Evolutionary conservation across 2,113 vertebrate genomes (phyloP).

Genomic region (Melanotaenia duboulayi): DNA sequence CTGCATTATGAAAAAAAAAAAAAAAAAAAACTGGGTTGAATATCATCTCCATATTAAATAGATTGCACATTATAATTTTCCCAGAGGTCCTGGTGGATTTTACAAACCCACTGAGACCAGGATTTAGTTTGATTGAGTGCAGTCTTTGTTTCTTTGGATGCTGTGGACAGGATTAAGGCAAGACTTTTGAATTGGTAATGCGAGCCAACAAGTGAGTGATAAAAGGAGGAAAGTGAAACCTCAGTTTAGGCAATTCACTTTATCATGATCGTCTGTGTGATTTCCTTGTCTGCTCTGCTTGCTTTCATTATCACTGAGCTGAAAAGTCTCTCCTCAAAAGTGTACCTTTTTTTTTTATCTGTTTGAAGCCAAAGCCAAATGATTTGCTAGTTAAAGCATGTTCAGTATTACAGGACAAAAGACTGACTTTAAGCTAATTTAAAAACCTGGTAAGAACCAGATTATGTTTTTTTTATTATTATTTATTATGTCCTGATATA

Average conservation of each 20-base stretch:
- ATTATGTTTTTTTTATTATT: no score
- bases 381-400: background rate
- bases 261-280: conserved; percentile 47
- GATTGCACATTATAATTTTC: conserved; percentile 48
- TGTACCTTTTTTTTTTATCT: conserved; percentile 39
- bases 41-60: conserved; percentile 59
- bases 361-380: conserved; percentile 15
- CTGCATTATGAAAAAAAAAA: background rate
- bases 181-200: conserved; percentile 70
- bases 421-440: no score
- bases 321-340: conserved; percentile 7
- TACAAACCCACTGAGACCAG: conserved; percentile 38
- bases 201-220: conserved; percentile 63
- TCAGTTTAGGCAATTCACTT: conserved; percentile 60
- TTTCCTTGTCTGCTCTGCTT: conserved; percentile 44
- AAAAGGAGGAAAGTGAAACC: conserved; percentile 63
- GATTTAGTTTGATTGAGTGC: conserved; percentile 66
- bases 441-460: no score
- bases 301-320: conserved; percentile 47
- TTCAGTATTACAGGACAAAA: no score
- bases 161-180: conserved; percentile 61
- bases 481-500: no score
- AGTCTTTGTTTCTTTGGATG: conserved; percentile 63
- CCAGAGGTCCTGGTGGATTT: conserved; percentile 45
- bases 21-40: conserved; percentile 29